Conservation (phyloP, 2,888 invertebrate genomes). For the Dryadula phaetusa region DNA sequence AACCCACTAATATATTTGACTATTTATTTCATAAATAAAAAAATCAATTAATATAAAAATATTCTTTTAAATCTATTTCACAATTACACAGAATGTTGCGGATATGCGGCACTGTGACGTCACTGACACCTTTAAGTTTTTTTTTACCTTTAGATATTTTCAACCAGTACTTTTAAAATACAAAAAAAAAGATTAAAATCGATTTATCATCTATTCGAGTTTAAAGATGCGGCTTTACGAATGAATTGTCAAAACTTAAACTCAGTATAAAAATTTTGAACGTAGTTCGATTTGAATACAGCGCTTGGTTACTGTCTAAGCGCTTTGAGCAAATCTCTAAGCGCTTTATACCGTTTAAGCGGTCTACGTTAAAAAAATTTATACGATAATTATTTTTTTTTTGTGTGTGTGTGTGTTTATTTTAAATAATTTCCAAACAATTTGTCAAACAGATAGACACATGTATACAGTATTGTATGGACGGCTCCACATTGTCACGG, state of each 20-base stretch:
- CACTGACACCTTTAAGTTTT: neutral
- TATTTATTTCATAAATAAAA: constrained; percentile 42
- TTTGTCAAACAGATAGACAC: neutral
- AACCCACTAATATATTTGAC: constrained; percentile 33
- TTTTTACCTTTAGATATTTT: neutral
- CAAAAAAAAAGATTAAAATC: neutral
- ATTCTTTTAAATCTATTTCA: constrained; percentile 33
- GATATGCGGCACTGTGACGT: constrained; percentile 4
- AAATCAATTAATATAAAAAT: constrained; percentile 40
- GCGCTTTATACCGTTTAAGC: too few relatives aligned
- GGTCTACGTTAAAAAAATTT: too few relatives aligned
- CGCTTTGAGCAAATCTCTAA: too few relatives aligned
- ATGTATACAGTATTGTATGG: neutral
- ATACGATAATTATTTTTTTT: too few relatives aligned
- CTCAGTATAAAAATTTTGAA: neutral
- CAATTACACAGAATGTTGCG: constrained; percentile 25
- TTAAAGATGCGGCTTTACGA: neutral
- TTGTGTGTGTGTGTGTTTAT: too few relatives aligned
- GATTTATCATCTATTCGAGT: constrained; percentile 7
- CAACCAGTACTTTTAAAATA: neutral
- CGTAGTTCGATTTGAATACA: neutral
- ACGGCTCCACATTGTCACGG: constrained; percentile 21
- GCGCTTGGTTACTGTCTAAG: too few relatives aligned
- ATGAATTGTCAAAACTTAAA: neutral
- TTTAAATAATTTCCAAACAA: too few relatives aligned